These are phyloP conservation scores for Oscheius sp. DNA, from an alignment of 2,888 invertebrate genomes.

Conservation along the genomic window DNA sequence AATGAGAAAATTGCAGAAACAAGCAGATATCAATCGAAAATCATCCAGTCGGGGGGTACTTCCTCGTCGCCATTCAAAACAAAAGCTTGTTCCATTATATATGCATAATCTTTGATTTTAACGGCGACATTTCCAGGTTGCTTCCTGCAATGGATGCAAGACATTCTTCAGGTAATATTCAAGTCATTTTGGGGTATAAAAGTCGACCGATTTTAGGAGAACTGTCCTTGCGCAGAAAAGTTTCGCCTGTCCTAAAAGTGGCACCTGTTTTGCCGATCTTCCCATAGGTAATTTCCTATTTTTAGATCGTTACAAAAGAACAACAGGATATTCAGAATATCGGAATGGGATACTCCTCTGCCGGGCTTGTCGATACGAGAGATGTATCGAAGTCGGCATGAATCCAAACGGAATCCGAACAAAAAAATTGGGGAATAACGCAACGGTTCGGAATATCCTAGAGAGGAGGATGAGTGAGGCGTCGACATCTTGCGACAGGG, in stretches of 20 bases:
- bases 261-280: not conserved
- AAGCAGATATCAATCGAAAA: conserved; percentile 3
- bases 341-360: not conserved
- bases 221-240: not conserved
- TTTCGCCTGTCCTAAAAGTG: not conserved
- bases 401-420: conserved; percentile 2
- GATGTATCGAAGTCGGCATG: conserved; percentile 16
- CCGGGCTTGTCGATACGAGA: conserved; percentile 13
- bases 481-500: conserved; percentile 7
- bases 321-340: not conserved
- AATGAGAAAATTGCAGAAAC: not conserved
- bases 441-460: not conserved
- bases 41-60: not conserved
- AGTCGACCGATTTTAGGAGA: not conserved
- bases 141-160: conserved; percentile 11
- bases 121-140: not conserved
- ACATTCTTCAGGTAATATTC: conserved; percentile 1
- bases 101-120: not conserved
- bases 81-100: not conserved
- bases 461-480: conserved; percentile 4
- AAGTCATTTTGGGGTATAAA: no score
- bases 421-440: not conserved
- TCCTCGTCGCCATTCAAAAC: conserved; percentile 10
- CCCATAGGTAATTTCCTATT: conserved; percentile 1
- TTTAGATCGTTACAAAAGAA: not conserved